phyloP scores from a whole-genome alignment of 2,113 vertebrate genomes.

The Alethe castanea region DNA sequence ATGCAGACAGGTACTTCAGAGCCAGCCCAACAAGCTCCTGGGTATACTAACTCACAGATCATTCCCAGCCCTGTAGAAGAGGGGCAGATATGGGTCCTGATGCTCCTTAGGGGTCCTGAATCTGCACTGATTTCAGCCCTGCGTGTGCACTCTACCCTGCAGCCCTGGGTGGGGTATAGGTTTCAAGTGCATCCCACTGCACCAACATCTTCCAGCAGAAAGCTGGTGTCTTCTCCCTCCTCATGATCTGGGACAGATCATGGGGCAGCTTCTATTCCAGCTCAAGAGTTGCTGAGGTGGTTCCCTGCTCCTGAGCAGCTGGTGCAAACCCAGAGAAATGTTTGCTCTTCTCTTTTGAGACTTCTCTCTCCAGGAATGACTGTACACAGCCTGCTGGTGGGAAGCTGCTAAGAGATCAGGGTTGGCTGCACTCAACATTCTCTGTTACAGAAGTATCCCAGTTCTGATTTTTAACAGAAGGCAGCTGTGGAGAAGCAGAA shows the following conservation, averaged over 20 bases:
- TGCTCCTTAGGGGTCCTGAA: neutral
- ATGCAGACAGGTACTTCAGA: neutral
- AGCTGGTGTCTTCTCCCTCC: neutral
- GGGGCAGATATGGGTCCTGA: neutral
- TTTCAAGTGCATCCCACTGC: neutral
- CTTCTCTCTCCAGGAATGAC: neutral
- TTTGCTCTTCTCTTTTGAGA: neutral
- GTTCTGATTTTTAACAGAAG: neutral
- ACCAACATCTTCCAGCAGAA: neutral
- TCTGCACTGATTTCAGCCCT: neutral
- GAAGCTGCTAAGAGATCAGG: neutral
- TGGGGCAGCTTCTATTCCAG: neutral
- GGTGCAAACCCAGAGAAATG: neutral
- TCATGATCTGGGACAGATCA: neutral
- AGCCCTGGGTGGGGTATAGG: neutral
- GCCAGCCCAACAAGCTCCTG: neutral
- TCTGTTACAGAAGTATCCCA: neutral
- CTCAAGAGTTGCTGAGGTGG: neutral
- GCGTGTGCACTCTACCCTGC: neutral
- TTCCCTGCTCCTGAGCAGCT: neutral
- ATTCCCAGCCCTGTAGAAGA: neutral
- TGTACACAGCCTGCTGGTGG: neutral
- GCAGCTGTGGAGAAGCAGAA: neutral
- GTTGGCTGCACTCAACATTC: neutral
- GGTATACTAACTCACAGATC: neutral